phyloP scores from a whole-genome alignment of 2,113 vertebrate genomes.

The Arvicanthis niloticus region DNA sequence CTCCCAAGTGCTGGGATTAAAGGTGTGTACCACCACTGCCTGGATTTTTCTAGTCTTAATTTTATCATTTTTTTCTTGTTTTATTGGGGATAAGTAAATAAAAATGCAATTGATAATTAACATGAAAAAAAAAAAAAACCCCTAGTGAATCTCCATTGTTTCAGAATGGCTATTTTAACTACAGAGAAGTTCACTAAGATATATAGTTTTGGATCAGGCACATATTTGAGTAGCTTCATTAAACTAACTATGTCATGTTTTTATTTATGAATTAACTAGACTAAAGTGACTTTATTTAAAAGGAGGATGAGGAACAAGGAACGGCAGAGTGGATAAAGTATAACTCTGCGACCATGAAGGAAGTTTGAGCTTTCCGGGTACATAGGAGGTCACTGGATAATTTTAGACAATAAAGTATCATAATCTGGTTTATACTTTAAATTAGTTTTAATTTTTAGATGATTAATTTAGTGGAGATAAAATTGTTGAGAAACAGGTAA shows the following conservation, averaged over 20 bases:
- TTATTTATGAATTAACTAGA: neutral
- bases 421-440: conserved; percentile 11
- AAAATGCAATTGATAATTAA: neutral
- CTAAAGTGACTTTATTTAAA: neutral
- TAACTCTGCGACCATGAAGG: neutral
- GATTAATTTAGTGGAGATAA: neutral
- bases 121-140: neutral
- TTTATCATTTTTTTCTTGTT: neutral
- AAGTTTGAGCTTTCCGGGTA: conserved; percentile 22
- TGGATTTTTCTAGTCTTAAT: neutral
- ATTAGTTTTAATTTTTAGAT: conserved; percentile 26
- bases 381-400: neutral
- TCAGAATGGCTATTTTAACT: neutral
- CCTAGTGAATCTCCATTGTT: neutral
- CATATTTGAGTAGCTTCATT: neutral
- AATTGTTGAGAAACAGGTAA: neutral
- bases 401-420: neutral
- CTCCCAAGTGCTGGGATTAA: too few relatives aligned
- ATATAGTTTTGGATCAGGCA: too few relatives aligned
- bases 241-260: neutral
- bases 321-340: neutral
- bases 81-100: neutral
- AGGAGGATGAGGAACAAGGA: neutral
- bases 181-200: neutral
- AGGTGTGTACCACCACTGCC: too few relatives aligned